A percentile compares a stretch with the other conserved stretches of the same genome.
Conservation (phyloP, 2,113 vertebrate genomes). For the Eidolon helvum region DNA sequence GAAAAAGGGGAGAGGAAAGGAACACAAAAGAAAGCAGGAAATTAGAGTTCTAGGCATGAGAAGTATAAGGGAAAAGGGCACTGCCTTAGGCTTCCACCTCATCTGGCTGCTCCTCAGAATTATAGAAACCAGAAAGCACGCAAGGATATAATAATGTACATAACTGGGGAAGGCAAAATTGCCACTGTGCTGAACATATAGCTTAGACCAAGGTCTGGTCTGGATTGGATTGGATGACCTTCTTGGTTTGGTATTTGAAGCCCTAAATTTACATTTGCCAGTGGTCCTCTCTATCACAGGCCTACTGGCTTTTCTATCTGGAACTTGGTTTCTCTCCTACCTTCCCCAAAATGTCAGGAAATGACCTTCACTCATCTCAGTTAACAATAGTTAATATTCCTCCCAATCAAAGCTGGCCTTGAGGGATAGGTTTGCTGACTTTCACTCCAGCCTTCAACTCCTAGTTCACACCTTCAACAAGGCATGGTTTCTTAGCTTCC, state of each 20-base stretch:
- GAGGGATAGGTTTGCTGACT: background rate
- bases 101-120: background rate
- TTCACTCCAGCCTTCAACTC: background rate
- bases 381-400: conserved; percentile 47
- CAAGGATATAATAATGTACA: background rate
- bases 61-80: background rate
- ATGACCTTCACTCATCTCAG: conserved; percentile 10
- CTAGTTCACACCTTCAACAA: conserved; percentile 25
- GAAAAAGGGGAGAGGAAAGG: background rate
- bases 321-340: conserved; percentile 13
- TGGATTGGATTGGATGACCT: background rate
- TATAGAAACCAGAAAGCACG: background rate
- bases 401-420: background rate
- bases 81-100: background rate
- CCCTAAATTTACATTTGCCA: background rate
- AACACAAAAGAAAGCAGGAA: background rate
- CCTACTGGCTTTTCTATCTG: background rate
- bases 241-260: background rate
- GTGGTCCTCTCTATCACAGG: background rate
- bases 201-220: background rate
- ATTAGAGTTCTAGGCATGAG: background rate
- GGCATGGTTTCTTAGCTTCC: conserved; percentile 6
- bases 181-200: background rate
- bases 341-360: conserved; percentile 25
- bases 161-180: background rate